phyloP scores from a whole-genome alignment of 1,140 invertebrate species.

The Triops cancriformis region DNA sequence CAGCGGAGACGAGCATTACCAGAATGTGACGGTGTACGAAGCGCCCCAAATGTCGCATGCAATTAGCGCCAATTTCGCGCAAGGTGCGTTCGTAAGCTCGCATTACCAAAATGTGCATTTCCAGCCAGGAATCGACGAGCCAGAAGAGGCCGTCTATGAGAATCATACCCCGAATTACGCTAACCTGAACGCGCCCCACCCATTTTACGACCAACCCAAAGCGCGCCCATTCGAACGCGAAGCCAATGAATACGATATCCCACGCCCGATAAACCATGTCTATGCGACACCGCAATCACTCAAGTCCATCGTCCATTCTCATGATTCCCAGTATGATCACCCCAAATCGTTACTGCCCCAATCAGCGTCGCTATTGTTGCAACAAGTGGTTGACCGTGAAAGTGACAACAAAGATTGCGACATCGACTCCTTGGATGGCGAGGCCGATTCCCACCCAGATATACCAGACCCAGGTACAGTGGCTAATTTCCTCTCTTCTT shows the following conservation, averaged over 20 bases:
- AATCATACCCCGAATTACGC: background rate
- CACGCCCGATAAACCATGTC: background rate
- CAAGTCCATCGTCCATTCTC: background rate
- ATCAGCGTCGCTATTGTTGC: conserved; percentile 21
- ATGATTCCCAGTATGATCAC: conserved; percentile 21
- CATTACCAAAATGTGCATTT: background rate
- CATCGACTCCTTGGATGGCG: conserved; percentile 23
- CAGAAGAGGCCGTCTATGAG: background rate
- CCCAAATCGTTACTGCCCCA: conserved; percentile 23
- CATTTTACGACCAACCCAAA: background rate
- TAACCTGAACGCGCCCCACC: background rate
- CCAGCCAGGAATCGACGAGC: background rate
- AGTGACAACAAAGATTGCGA: conserved; percentile 18
- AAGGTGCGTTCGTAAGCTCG: background rate
- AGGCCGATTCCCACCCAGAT: background rate
- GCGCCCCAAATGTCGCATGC: background rate
- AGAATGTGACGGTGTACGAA: background rate
- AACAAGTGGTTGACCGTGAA: conserved; percentile 13
- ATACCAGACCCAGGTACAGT: background rate
- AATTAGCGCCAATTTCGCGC: background rate
- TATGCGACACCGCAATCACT: background rate
- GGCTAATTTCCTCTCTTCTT: too few species aligned
- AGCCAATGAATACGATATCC: background rate
- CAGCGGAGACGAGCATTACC: background rate
- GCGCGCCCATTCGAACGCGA: background rate